Evolutionary conservation across 2,888 invertebrate species (phyloP).

Genomic region (Volucella bombylans): DNA sequence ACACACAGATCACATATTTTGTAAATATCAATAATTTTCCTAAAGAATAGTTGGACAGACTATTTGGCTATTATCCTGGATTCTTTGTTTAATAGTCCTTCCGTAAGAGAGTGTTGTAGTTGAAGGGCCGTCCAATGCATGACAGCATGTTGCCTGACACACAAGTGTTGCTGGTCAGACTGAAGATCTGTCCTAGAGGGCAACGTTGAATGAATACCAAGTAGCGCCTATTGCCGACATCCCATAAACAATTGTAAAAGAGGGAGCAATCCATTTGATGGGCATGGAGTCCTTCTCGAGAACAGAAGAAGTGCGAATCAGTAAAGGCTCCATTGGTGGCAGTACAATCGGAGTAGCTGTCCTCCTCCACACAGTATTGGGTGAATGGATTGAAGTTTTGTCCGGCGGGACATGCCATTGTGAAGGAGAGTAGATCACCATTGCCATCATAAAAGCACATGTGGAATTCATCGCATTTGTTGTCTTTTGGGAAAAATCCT

Average conservation of each 20-base stretch:
- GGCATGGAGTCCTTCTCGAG: constrained; percentile 56
- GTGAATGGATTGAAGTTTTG: constrained; percentile 76
- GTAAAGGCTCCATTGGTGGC: background rate
- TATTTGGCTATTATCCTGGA: background rate
- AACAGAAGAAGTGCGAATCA: constrained; percentile 47
- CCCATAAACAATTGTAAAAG: constrained; percentile 64
- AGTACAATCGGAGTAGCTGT: constrained; percentile 70
- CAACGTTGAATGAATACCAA: constrained; percentile 47
- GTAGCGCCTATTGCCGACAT: constrained; percentile 40
- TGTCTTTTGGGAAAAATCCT: constrained; percentile 75
- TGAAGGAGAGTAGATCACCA: constrained; percentile 19
- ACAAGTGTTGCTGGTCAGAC: constrained; percentile 42
- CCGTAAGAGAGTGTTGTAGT: constrained; percentile 18
- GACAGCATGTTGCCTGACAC: constrained; percentile 32
- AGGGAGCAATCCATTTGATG: constrained; percentile 63
- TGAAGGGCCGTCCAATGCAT: constrained; percentile 51
- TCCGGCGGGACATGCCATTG: constrained; percentile 71
- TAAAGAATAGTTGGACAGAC: constrained; percentile 14
- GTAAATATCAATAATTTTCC: constrained; percentile 43
- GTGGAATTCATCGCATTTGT: constrained; percentile 75
- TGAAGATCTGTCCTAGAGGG: constrained; percentile 53
- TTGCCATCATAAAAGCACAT: constrained; percentile 70
- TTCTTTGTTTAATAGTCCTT: background rate
- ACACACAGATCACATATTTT: constrained; percentile 42
- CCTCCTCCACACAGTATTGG: constrained; percentile 67